Percentiles rank a stretch among this genome's conserved stretches.
Evolutionary conservation across 1,140 invertebrate species (phyloP).

Genomic region (Saccostrea glomerata): DNA sequence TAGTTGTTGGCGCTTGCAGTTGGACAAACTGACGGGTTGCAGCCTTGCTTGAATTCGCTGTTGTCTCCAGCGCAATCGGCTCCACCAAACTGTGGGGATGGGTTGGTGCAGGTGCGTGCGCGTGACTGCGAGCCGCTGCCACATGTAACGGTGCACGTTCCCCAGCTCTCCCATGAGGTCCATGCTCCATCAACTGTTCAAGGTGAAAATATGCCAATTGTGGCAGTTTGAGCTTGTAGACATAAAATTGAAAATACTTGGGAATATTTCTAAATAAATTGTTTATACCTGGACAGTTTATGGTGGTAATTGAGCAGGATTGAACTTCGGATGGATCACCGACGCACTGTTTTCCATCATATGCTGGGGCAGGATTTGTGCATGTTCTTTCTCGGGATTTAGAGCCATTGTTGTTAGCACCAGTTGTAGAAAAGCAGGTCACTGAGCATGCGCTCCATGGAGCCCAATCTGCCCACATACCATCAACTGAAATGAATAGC

Average conservation of each 20-base stretch:
- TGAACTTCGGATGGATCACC: background rate
- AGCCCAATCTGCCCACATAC: slow-evolving; percentile 83
- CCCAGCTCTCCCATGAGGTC: slow-evolving; percentile 29
- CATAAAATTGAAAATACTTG: background rate
- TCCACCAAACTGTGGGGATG: slow-evolving; percentile 41
- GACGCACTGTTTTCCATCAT: slow-evolving; percentile 47
- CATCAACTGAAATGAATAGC: slow-evolving; percentile 78
- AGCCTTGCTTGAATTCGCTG: slow-evolving; percentile 35
- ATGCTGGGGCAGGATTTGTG: slow-evolving; percentile 48
- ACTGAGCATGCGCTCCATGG: slow-evolving; percentile 84
- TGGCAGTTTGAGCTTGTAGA: background rate
- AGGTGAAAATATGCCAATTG: background rate
- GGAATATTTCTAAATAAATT: background rate
- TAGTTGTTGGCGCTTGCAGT: slow-evolving; percentile 33
- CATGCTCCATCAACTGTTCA: slow-evolving; percentile 44
- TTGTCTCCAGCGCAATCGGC: slow-evolving; percentile 34
- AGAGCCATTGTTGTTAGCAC: slow-evolving; percentile 9
- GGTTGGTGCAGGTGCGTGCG: slow-evolving; percentile 39
- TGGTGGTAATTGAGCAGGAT: slow-evolving; percentile 32
- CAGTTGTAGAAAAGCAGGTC: slow-evolving; percentile 79
- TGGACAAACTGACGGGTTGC: slow-evolving; percentile 29
- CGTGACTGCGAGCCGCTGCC: slow-evolving; percentile 31
- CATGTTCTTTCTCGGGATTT: slow-evolving; percentile 40
- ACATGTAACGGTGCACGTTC: slow-evolving; percentile 36
- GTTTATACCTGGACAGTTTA: background rate